Percentiles rank a stretch among this genome's conserved stretches.
Evolutionary conservation across 2,888 invertebrate genomes (phyloP).

Genomic region (Carabus problematicus): DNA sequence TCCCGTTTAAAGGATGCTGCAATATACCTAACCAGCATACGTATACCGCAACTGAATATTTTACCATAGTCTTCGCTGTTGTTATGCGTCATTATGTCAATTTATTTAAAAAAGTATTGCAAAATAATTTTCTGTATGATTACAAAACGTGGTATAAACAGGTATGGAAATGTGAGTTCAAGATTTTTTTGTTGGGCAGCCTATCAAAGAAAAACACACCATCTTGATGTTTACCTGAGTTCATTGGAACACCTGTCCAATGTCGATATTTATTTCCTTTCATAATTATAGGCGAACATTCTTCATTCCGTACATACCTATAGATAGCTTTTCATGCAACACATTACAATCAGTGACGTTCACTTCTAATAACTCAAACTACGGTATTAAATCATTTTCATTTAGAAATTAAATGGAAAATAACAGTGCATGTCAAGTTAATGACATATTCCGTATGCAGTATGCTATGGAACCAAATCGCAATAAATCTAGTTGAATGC

Average conservation of each 20-base stretch:
- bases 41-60: slow-evolving; percentile 6
- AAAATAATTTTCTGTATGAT: too few species aligned
- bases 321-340: slow-evolving; percentile 18
- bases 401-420: too few species aligned
- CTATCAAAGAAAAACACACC: background rate
- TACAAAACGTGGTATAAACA: background rate
- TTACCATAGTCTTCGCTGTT: too few species aligned
- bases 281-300: slow-evolving; percentile 30
- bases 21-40: slow-evolving; percentile 7
- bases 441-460: too few species aligned
- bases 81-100: too few species aligned
- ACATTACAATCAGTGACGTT: slow-evolving; percentile 12
- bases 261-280: slow-evolving; percentile 27
- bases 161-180: background rate
- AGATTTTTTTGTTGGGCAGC: slow-evolving; percentile 1
- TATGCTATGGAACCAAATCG: too few species aligned
- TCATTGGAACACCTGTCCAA: slow-evolving; percentile 28
- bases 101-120: too few species aligned
- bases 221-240: slow-evolving; percentile 18
- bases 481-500: too few species aligned
- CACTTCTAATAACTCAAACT: background rate
- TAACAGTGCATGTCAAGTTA: too few species aligned
- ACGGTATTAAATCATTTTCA: background rate
- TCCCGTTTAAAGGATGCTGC: background rate
- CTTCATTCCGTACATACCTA: slow-evolving; percentile 12